Percentiles rank a stretch among this genome's conserved stretches.
phyloP scores from a whole-genome alignment of 2,888 invertebrate species.

The Dusona sp. region DNA sequence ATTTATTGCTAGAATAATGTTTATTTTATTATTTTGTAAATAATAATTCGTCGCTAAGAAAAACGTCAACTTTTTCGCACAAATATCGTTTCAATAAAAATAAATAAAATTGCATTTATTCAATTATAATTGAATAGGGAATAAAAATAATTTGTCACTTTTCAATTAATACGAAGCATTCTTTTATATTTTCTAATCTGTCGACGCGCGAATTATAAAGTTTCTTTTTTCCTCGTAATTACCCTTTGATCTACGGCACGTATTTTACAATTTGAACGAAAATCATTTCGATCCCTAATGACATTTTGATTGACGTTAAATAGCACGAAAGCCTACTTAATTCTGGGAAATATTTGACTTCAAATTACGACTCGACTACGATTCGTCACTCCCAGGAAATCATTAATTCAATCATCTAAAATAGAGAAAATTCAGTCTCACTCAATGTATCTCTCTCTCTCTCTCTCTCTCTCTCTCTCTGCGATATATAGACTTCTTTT shows the following conservation, averaged over 20 bases:
- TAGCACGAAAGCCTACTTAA: not conserved
- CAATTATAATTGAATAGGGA: not conserved
- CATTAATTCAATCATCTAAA: constrained; percentile 14
- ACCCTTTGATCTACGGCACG: no score
- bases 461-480: not conserved
- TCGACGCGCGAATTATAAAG: not conserved
- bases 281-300: constrained; percentile 14
- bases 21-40: not conserved
- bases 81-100: not conserved
- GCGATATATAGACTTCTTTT: not conserved
- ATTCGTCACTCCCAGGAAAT: constrained; percentile 12
- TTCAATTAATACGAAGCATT: not conserved
- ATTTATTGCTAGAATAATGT: not conserved
- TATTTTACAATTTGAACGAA: constrained; percentile 3
- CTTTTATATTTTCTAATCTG: not conserved
- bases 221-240: not conserved
- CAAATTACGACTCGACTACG: not conserved
- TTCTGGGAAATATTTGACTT: not conserved
- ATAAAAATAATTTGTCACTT: not conserved
- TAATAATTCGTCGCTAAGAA: not conserved
- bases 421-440: not conserved
- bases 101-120: not conserved
- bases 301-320: constrained; percentile 24
- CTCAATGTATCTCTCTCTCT: no score
- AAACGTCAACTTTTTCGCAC: not conserved